Evolutionary conservation across 2,113 vertebrate species (phyloP).

Genomic region (Sapajus apella): DNA sequence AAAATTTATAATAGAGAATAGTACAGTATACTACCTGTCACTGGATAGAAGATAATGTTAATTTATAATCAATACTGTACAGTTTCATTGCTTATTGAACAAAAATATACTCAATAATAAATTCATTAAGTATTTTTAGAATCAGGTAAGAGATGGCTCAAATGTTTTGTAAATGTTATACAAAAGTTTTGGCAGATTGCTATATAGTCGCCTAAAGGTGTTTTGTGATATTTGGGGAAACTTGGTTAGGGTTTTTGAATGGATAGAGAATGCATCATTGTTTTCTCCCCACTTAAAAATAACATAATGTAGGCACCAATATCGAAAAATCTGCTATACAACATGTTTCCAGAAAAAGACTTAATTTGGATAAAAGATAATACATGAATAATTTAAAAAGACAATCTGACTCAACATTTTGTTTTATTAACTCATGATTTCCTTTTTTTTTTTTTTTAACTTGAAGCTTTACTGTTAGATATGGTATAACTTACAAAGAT

Average conservation of each 20-base stretch:
- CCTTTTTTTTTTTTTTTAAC: neutral
- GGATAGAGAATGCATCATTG: neutral
- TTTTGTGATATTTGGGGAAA: neutral
- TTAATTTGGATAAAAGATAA: slow-evolving; percentile 28
- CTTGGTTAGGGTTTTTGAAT: neutral
- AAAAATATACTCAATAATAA: slow-evolving; percentile 16
- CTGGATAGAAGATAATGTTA: neutral
- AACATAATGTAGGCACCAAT: neutral
- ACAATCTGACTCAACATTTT: neutral
- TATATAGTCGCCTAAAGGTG: neutral
- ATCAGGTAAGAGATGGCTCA: neutral
- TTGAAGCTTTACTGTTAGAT: slow-evolving; percentile 20
- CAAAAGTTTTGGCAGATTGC: neutral
- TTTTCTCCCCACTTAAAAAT: neutral
- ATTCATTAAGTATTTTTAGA: slow-evolving; percentile 12
- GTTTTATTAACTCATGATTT: slow-evolving; percentile 1
- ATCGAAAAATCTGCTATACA: neutral
- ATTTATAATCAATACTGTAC: neutral
- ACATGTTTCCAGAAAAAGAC: slow-evolving; percentile 13
- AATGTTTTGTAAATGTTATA: neutral
- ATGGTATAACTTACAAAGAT: neutral
- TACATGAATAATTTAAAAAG: neutral
- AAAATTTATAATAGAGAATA: neutral
- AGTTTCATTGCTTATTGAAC: neutral
- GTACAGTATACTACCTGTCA: neutral